Base-by-base conservation (phyloP, 2,113 vertebrate species). In the Falco punctatus region DNA sequence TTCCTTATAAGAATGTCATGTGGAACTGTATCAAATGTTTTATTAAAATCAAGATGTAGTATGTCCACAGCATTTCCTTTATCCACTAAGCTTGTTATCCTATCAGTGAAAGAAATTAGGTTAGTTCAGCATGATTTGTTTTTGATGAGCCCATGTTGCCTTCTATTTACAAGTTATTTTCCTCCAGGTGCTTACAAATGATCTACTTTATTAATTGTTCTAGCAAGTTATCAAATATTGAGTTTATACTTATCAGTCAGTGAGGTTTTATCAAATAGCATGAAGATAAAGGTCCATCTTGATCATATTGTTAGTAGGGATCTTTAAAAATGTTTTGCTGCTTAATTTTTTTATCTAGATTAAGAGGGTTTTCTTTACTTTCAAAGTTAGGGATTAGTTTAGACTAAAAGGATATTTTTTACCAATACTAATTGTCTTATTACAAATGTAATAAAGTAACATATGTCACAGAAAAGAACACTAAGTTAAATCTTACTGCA, bases 111-210 rank as follows among this genome's bases (percentile, higher is more conserved):
- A 95, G 85, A 96, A 97, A 96, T 97, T 5, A 92, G n/a, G 89
- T 97, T 97, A 95, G 95, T 97, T 97, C 95, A 95, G 88, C 94
- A 96, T 92, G 81, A 96, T 97, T 97, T 96, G 70, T 16, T 97
- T 97, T 92, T 95, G 87, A 97, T 96, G 94, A 96, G 89, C 51
- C 87, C 73, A 19, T 88, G 89, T 88, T 95, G 77, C 61, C 83
- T 91, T 74, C 46, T 95, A 90, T 79, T 96, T 95, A 67, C 90
- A 82, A 88, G 73, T 77, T 93, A 86, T 95, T 96, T 93, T 90
- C 89, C 94, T 93, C 83, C 44, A 96, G 82, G 85, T 95, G 54
- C 30, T 91, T 81, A 44, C 46, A 74, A 71, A 80, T 93, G 72
- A 89, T 91, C 85, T 95, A 35, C 62, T 90, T 91, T 95, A 96